These are phyloP conservation scores for Acyrthosiphon pisum DNA, from an alignment of 1,140 invertebrate species.

Conservation along the genomic window DNA sequence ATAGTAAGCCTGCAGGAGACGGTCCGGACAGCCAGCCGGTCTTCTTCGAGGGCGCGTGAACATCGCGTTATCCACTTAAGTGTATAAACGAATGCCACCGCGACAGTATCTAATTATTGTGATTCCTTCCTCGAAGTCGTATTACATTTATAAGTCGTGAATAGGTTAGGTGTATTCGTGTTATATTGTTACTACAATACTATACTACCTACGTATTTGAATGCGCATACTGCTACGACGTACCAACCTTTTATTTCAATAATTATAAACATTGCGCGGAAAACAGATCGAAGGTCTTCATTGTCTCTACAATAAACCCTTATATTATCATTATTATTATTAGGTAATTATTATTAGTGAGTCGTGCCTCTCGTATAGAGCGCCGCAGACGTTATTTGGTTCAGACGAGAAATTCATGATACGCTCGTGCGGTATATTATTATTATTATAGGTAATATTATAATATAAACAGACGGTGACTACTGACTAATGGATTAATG, in stretches of 20 bases:
- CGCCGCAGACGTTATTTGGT: no score
- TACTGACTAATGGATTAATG: no score
- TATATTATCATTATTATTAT: not conserved
- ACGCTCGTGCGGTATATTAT: no score
- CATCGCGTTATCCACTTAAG: no score
- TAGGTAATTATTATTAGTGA: not conserved
- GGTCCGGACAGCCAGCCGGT: not conserved
- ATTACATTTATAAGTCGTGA: not conserved
- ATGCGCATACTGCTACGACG: not conserved
- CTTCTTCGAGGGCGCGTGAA: no score
- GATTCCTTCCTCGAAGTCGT: not conserved
- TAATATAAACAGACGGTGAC: no score
- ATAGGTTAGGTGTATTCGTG: not conserved
- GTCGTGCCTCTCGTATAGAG: no score
- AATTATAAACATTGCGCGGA: not conserved
- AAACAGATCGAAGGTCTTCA: not conserved
- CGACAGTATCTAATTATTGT: not conserved
- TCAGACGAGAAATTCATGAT: no score
- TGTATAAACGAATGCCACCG: no score
- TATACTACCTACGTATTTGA: not conserved
- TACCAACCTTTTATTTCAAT: not conserved
- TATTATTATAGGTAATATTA: no score
- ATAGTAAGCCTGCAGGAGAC: not conserved
- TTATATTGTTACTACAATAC: no score
- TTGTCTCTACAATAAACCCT: not conserved